phyloP scores from a whole-genome alignment of 2,888 invertebrate species.

The Lutraria lutraria region DNA sequence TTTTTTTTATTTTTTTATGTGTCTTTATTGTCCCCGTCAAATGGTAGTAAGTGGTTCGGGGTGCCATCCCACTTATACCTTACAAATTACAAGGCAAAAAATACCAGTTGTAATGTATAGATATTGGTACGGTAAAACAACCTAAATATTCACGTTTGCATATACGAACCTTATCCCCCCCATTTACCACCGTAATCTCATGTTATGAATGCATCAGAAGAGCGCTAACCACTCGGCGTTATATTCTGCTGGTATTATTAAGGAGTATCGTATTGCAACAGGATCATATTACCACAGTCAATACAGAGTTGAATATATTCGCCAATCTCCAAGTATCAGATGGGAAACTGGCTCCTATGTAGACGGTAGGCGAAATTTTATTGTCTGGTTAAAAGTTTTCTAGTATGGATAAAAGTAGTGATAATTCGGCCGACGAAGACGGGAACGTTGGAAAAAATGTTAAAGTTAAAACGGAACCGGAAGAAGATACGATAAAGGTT shows the following conservation, averaged over 20 bases:
- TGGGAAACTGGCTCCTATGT: conserved; percentile 36
- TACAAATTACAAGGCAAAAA: too few species aligned
- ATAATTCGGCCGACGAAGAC: conserved; percentile 36
- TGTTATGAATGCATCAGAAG: conserved; percentile 31
- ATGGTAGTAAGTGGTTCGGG: too few species aligned
- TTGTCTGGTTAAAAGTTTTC: conserved; percentile 32
- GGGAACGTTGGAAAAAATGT: conserved; percentile 17
- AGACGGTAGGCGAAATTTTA: conserved; percentile 55
- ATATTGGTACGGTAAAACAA: too few species aligned
- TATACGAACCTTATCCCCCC: not conserved
- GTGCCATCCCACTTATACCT: too few species aligned
- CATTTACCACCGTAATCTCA: not conserved
- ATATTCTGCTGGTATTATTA: conserved; percentile 56
- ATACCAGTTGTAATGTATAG: too few species aligned
- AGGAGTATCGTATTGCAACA: conserved; percentile 56
- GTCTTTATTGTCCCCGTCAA: too few species aligned
- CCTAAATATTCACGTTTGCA: not conserved
- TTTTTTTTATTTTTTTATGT: too few species aligned
- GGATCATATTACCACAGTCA: conserved; percentile 64
- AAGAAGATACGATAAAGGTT: conserved; percentile 62
- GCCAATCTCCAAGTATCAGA: conserved; percentile 51
- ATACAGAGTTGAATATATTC: conserved; percentile 59
- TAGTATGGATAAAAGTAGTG: conserved; percentile 45
- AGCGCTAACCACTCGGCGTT: conserved; percentile 36
- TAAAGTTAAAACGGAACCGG: conserved; percentile 49